Evolutionary conservation across 2,797 vertebrate species (phyloP).

Genomic region (Pseudopleuronectes americanus): DNA sequence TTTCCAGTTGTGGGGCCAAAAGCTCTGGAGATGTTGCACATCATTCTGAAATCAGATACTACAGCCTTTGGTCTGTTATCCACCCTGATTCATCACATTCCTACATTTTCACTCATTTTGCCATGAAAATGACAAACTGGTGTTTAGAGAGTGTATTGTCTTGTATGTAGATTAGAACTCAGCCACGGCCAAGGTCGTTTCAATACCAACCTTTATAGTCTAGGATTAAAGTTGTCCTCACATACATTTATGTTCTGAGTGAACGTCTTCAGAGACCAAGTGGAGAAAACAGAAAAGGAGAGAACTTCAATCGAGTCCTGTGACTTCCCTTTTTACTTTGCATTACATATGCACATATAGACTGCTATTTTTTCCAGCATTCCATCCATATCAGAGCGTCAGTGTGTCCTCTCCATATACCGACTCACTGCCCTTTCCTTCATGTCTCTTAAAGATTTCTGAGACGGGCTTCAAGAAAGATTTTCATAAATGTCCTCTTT

Average conservation of each 20-base stretch:
- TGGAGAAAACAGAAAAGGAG: constrained; percentile 47
- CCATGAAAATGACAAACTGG: not conserved
- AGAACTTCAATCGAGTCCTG: constrained; percentile 60
- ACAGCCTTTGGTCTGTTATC: not conserved
- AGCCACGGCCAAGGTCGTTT: constrained; percentile 50
- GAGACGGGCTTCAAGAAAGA: constrained; percentile 74
- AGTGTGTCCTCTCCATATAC: constrained; percentile 69
- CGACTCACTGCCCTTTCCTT: constrained; percentile 77
- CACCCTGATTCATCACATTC: constrained; percentile 22
- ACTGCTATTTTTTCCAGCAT: constrained; percentile 71
- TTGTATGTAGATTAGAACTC: constrained; percentile 22
- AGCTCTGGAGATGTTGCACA: constrained; percentile 19
- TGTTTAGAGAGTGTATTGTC: constrained; percentile 26
- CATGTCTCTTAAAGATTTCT: constrained; percentile 78
- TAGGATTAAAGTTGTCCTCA: constrained; percentile 40
- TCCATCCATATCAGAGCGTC: constrained; percentile 72
- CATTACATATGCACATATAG: constrained; percentile 82
- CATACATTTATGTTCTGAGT: constrained; percentile 54
- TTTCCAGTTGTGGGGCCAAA: constrained; percentile 18
- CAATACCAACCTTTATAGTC: constrained; percentile 53
- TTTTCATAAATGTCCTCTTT: constrained; percentile 81
- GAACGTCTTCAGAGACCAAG: constrained; percentile 52
- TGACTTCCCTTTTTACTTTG: constrained; percentile 63
- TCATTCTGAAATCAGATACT: constrained; percentile 26
- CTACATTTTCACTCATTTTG: constrained; percentile 15